Evolutionary conservation across 2,888 invertebrate genomes (phyloP).

Genomic region (Agrochola macilenta): DNA sequence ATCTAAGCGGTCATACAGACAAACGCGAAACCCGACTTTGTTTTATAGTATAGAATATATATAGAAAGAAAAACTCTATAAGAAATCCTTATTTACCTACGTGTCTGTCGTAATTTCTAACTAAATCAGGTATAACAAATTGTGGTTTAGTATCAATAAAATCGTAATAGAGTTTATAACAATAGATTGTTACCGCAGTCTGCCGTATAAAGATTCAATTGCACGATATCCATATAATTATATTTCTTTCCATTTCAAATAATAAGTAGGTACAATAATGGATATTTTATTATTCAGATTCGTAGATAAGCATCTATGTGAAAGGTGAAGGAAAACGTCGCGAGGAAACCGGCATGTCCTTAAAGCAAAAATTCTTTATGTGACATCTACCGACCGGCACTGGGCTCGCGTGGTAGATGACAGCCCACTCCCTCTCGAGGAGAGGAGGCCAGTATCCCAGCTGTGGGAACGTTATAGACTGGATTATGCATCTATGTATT

Average conservation of each 20-base stretch:
- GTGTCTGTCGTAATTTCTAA: conserved; percentile 27
- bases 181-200: conserved; percentile 53
- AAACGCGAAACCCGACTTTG: not conserved
- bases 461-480: too few species aligned
- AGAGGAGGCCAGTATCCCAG: too few species aligned
- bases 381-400: too few species aligned
- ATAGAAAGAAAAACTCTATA: not conserved
- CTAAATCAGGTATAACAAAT: conserved; percentile 47
- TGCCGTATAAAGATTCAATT: conserved; percentile 33
- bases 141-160: conserved; percentile 43
- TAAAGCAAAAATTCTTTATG: too few species aligned
- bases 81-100: conserved; percentile 21
- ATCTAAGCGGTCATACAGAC: too few species aligned
- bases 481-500: not conserved
- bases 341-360: too few species aligned
- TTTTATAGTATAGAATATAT: not conserved
- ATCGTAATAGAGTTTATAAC: conserved; percentile 39
- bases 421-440: too few species aligned
- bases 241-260: conserved; percentile 40
- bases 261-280: conserved; percentile 11
- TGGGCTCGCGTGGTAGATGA: too few species aligned
- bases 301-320: not conserved
- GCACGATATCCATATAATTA: conserved; percentile 38
- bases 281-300: not conserved
- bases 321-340: too few species aligned